A percentile compares a stretch with the other conserved stretches of the same genome.
Evolutionary conservation across 2,888 invertebrate species (phyloP).

Genomic region (Apotomis capreana): DNA sequence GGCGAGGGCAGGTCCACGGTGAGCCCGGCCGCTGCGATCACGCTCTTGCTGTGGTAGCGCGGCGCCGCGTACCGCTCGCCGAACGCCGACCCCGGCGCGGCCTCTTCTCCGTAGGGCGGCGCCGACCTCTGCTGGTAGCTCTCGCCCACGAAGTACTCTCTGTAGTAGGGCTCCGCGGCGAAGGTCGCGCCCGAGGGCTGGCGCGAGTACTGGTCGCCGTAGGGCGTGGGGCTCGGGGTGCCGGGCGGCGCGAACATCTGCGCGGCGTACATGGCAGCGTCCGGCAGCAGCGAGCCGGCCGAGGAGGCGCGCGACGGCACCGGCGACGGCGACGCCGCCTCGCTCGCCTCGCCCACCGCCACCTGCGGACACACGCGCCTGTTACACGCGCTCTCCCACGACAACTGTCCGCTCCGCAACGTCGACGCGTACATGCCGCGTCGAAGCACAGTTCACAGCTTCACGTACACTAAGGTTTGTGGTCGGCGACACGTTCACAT

Average conservation of each 20-base stretch:
- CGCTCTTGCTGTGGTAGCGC: conserved; percentile 88
- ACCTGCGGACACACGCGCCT: conserved; percentile 86
- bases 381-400: conserved; percentile 86
- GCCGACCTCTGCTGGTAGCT: conserved; percentile 85
- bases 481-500: conserved; percentile 69
- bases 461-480: conserved; percentile 75
- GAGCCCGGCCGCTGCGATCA: conserved; percentile 90
- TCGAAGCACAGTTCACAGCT: conserved; percentile 78
- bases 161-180: conserved; percentile 89
- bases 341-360: conserved; percentile 82
- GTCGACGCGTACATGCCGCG: conserved; percentile 84
- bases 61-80: conserved; percentile 88
- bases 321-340: conserved; percentile 85
- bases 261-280: conserved; percentile 86
- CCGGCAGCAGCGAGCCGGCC: conserved; percentile 83
- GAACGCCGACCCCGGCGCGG: conserved; percentile 85
- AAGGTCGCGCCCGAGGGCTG: conserved; percentile 82
- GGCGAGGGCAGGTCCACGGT: conserved; percentile 97
- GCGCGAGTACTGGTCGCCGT: conserved; percentile 78
- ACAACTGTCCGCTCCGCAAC: conserved; percentile 83
- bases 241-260: conserved; percentile 88
- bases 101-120: conserved; percentile 82
- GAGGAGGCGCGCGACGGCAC: conserved; percentile 85
- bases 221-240: conserved; percentile 86
- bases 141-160: conserved; percentile 89